phyloP scores from a whole-genome alignment of 2,113 vertebrate species.

The Ammodytes dubius region DNA sequence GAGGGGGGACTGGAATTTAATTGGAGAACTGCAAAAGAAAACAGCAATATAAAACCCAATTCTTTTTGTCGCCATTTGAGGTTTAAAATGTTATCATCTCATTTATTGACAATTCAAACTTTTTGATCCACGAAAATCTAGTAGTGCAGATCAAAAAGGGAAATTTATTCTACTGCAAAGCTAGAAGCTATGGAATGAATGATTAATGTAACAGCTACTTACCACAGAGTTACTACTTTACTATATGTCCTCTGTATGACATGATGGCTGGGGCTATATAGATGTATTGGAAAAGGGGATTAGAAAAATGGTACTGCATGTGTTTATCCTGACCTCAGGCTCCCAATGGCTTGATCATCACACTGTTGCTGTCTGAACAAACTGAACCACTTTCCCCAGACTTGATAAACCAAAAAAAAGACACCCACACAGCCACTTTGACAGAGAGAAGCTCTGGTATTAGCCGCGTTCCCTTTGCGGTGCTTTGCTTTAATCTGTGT shows the following conservation, averaged over 20 bases:
- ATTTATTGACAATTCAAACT: not conserved
- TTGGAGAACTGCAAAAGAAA: not conserved
- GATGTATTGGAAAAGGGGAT: constrained; percentile 4
- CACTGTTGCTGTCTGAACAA: constrained; percentile 49
- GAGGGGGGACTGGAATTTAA: constrained; percentile 4
- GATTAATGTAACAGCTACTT: not conserved
- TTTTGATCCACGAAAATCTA: not conserved
- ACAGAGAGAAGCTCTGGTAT: constrained; percentile 52
- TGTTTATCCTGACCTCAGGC: constrained; percentile 26
- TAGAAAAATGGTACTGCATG: constrained; percentile 10
- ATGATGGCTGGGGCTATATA: not conserved
- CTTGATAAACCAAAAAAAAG: constrained; percentile 41
- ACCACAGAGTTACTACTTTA: not conserved
- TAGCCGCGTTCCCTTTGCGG: constrained; percentile 38
- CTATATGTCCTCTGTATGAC: not conserved
- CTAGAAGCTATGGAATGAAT: not conserved
- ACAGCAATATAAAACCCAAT: not conserved
- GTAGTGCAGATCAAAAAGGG: too few relatives aligned
- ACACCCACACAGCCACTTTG: constrained; percentile 61
- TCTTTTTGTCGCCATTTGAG: not conserved
- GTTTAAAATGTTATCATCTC: not conserved
- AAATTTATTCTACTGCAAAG: too few relatives aligned
- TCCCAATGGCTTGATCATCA: constrained; percentile 7
- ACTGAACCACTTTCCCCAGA: constrained; percentile 47
- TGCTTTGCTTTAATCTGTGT: constrained; percentile 51